A percentile compares a stretch with the other conserved stretches of the same genome.
Evolutionary conservation across 2,797 vertebrate genomes (phyloP).

Genomic region (Scarus forsteni): DNA sequence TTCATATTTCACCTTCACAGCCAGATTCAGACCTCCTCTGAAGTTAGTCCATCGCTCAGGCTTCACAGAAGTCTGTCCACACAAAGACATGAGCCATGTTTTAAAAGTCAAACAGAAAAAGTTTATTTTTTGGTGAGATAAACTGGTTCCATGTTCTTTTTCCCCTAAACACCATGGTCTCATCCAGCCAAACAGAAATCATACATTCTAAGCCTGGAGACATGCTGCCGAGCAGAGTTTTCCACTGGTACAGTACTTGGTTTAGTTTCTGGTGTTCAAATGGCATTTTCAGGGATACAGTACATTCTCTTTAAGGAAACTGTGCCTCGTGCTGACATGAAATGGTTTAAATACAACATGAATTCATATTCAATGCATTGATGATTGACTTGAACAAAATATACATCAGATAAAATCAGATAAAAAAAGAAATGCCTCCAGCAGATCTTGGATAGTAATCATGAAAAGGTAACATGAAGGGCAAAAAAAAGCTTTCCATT

Average conservation of each 20-base stretch:
- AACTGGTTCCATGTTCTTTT: constrained; percentile 26
- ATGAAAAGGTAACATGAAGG: no score
- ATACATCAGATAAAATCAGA: constrained; percentile 12
- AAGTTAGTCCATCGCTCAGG: no score
- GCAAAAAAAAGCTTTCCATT: no score
- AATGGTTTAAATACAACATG: constrained; percentile 35
- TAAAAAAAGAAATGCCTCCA: not conserved
- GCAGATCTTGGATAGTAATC: no score
- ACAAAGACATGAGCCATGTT: constrained; percentile 10
- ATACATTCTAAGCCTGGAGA: constrained; percentile 51
- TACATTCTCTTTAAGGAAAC: constrained; percentile 60
- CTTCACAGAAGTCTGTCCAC: not conserved
- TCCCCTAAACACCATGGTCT: not conserved
- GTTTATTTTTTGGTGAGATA: constrained; percentile 63
- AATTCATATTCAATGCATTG: no score
- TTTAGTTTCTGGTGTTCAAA: constrained; percentile 47
- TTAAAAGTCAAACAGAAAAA: constrained; percentile 47
- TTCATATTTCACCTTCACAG: no score
- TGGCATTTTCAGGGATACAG: constrained; percentile 50
- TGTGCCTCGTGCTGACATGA: constrained; percentile 16
- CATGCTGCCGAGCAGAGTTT: constrained; percentile 48
- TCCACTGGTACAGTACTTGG: constrained; percentile 43
- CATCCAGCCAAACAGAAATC: constrained; percentile 33
- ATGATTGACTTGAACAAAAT: constrained; percentile 32
- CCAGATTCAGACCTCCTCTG: no score